These are phyloP conservation scores for Enteromius fasciolatus DNA, from an alignment of 2,797 vertebrate genomes.

Conservation along the genomic window DNA sequence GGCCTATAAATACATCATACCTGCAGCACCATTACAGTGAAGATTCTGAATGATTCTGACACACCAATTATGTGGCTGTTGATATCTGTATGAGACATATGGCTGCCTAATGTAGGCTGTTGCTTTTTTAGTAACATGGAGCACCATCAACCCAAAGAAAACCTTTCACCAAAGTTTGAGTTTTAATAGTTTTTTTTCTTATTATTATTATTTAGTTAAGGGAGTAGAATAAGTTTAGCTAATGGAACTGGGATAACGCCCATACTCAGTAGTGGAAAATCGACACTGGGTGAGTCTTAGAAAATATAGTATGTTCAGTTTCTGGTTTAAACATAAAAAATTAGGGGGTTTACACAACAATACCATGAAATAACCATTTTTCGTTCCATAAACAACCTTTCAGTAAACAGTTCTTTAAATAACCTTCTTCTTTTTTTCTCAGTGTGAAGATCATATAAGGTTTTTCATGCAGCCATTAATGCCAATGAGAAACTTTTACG, in stretches of 20 bases:
- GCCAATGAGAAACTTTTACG: not conserved
- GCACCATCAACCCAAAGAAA: constrained; percentile 13
- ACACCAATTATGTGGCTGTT: constrained; percentile 20
- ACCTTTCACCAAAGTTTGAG: constrained; percentile 61
- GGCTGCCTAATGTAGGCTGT: constrained; percentile 15
- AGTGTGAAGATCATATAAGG: not conserved
- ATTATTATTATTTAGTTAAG: not conserved
- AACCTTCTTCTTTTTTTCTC: not conserved
- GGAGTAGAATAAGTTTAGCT: not conserved
- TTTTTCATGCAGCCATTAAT: not conserved
- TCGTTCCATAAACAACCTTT: not conserved
- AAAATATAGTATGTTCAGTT: not conserved
- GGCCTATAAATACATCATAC: not conserved
- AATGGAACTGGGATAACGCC: not conserved
- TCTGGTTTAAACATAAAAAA: not conserved
- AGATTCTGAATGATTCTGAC: constrained; percentile 1
- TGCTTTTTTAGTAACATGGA: constrained; percentile 16
- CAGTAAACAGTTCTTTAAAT: no score
- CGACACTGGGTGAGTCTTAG: not conserved
- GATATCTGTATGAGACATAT: constrained; percentile 25
- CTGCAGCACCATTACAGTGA: not conserved
- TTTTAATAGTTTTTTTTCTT: constrained; percentile 27
- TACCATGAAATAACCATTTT: not conserved
- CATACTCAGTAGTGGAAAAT: not conserved
- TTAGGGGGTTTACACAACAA: not conserved